Percentiles rank a stretch among this genome's conserved stretches.
Conservation (phyloP, 1,140 invertebrate species). For the Ceratoteleas bidentatus region DNA sequence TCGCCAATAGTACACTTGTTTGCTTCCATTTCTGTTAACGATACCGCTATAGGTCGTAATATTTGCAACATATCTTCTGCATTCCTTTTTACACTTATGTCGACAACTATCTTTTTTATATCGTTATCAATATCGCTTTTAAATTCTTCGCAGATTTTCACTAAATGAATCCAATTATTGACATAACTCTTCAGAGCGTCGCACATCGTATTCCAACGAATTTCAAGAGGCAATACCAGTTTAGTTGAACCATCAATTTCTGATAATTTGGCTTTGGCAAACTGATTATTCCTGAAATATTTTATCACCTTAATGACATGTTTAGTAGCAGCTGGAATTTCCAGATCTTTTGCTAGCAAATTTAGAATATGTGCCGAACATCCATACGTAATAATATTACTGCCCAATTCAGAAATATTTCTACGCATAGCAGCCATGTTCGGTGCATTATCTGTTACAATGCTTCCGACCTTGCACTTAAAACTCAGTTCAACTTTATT, state of each 20-base stretch:
- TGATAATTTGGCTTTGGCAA: constrained; percentile 18
- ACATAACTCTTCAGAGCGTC: constrained; percentile 5
- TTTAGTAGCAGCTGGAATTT: constrained; percentile 20
- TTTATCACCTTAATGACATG: constrained; percentile 18
- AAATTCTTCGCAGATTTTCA: constrained; percentile 20
- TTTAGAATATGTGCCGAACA: constrained; percentile 22
- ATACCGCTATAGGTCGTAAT: constrained; percentile 12
- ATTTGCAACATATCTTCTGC: constrained; percentile 18
- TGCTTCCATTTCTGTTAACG: constrained; percentile 14
- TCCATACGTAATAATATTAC: constrained; percentile 5
- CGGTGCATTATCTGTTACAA: constrained; percentile 24
- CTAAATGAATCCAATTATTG: constrained; percentile 9
- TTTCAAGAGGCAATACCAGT: constrained; percentile 11
- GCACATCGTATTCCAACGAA: constrained; percentile 16
- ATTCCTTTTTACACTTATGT: constrained; percentile 18
- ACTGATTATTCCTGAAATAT: constrained; percentile 35
- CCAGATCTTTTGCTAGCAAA: constrained; percentile 15
- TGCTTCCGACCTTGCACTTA: constrained; percentile 17
- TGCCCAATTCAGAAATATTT: background rate
- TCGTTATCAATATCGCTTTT: background rate
- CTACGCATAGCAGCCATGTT: constrained; percentile 24
- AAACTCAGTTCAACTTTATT: background rate
- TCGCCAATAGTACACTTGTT: constrained; percentile 27
- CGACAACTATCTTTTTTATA: constrained; percentile 5
- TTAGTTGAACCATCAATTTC: background rate